Evolutionary conservation across 1,140 invertebrate genomes (phyloP).

Genomic region (Drosophila novamexicana): DNA sequence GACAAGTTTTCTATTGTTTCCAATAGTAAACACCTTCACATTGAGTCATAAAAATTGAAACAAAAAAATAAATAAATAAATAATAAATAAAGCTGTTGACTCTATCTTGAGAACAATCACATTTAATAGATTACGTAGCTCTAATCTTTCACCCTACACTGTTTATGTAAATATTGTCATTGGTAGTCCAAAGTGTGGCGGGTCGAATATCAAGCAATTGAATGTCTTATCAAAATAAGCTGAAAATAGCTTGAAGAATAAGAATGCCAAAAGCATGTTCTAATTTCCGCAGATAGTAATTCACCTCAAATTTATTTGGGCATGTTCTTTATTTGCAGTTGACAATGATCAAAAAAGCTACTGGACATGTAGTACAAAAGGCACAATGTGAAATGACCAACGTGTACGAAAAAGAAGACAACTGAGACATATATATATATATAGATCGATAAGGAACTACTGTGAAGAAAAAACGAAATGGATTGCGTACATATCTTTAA

Average conservation of each 20-base stretch:
- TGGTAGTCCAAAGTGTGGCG: background rate
- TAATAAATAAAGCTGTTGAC: constrained; percentile 9
- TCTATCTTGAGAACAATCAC: constrained; percentile 15
- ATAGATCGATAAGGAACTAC: constrained; percentile 35
- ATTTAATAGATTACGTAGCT: constrained; percentile 15
- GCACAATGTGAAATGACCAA: constrained; percentile 13
- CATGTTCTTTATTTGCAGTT: constrained; percentile 2
- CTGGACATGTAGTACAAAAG: constrained; percentile 6
- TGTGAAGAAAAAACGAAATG: constrained; percentile 51
- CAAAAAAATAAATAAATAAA: background rate
- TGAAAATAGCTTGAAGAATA: constrained; percentile 1
- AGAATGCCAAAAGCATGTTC: background rate
- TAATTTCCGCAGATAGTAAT: constrained; percentile 29
- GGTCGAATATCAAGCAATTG: background rate
- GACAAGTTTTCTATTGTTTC: background rate
- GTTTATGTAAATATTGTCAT: constrained; percentile 21
- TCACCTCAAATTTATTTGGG: background rate
- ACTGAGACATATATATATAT: constrained; percentile 13
- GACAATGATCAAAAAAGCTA: constrained; percentile 13
- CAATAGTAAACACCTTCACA: too few species aligned
- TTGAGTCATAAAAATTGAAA: too few species aligned
- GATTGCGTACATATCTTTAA: constrained; percentile 42
- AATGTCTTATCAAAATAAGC: constrained; percentile 29
- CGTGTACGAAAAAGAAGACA: constrained; percentile 4
- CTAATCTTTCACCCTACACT: constrained; percentile 14